Evolutionary conservation across 1,140 invertebrate species (phyloP).

Genomic region (Calycopis cecrops): DNA sequence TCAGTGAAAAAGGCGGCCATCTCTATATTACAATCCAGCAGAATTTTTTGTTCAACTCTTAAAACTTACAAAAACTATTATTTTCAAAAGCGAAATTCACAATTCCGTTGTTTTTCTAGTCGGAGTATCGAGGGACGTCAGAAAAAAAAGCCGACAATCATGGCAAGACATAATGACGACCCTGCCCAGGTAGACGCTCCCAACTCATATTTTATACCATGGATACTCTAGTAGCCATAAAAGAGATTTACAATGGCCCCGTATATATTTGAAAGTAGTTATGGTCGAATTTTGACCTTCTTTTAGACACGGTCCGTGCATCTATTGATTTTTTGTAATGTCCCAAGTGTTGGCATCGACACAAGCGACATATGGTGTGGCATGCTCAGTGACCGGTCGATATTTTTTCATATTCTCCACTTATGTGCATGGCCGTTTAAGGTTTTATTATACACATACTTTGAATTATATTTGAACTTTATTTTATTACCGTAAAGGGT

Average conservation of each 20-base stretch:
- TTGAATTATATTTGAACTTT: not conserved
- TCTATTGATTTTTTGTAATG: conserved; percentile 57
- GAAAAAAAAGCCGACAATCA: conserved; percentile 58
- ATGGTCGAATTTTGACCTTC: conserved; percentile 54
- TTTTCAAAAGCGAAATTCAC: no score
- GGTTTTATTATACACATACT: not conserved
- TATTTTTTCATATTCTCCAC: conserved; percentile 38
- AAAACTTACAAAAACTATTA: no score
- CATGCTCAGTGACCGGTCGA: conserved; percentile 52
- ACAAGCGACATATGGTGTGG: conserved; percentile 55
- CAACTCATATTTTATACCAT: conserved; percentile 66
- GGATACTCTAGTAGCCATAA: conserved; percentile 57
- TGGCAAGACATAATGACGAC: conserved; percentile 57
- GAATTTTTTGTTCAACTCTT: no score
- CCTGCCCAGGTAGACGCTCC: conserved; percentile 65
- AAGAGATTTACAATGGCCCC: conserved; percentile 62
- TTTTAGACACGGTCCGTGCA: conserved; percentile 43
- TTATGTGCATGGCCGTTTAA: conserved; percentile 4
- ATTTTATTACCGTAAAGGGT: conserved; percentile 5
- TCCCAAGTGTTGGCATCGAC: conserved; percentile 41
- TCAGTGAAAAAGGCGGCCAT: no score
- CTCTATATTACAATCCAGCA: no score
- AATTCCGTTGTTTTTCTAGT: conserved; percentile 39
- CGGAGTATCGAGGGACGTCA: conserved; percentile 45
- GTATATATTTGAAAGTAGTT: conserved; percentile 61